A percentile compares a stretch with the other conserved stretches of the same genome.
phyloP scores from a whole-genome alignment of 1,140 invertebrate species.

The Drosophila rhopaloa region DNA sequence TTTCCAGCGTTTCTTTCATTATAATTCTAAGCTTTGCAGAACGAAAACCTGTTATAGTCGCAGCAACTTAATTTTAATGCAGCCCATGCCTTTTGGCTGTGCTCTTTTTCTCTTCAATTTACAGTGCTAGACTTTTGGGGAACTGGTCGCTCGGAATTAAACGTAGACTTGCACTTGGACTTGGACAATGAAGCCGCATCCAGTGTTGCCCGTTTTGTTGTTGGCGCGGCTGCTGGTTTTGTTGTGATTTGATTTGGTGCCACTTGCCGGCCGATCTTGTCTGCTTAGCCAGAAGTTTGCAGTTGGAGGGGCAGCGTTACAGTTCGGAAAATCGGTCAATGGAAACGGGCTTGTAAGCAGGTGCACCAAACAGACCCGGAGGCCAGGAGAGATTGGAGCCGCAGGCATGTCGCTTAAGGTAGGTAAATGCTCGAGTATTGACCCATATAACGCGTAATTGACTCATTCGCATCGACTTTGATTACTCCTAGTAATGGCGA shows the following conservation, averaged over 20 bases:
- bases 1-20: constrained; percentile 24
- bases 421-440: constrained; percentile 60
- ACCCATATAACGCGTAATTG: constrained; percentile 44
- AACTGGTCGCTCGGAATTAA: constrained; percentile 50
- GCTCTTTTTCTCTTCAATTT: constrained; percentile 35
- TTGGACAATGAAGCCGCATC: constrained; percentile 54
- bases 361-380: constrained; percentile 46
- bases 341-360: constrained; percentile 78
- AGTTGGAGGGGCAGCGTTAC: constrained; percentile 60
- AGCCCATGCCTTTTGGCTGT: constrained; percentile 50
- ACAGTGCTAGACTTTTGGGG: constrained; percentile 54
- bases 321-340: constrained; percentile 77
- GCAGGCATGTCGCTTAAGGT: constrained; percentile 74
- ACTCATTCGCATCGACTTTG: constrained; percentile 18
- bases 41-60: constrained; percentile 31
- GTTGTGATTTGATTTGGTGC: constrained; percentile 51
- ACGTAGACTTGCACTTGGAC: constrained; percentile 41
- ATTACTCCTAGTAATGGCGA: constrained; percentile 1
- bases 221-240: constrained; percentile 43
- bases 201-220: constrained; percentile 27
- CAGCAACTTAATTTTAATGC: constrained; percentile 66
- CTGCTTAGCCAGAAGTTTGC: constrained; percentile 35
- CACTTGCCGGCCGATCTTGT: constrained; percentile 42
- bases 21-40: constrained; percentile 30
- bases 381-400: constrained; percentile 21